A percentile compares a stretch with the other conserved stretches of the same genome.
phyloP scores from a whole-genome alignment of 64 coral and sea anemone genomes.

The Anthopleura sola region DNA sequence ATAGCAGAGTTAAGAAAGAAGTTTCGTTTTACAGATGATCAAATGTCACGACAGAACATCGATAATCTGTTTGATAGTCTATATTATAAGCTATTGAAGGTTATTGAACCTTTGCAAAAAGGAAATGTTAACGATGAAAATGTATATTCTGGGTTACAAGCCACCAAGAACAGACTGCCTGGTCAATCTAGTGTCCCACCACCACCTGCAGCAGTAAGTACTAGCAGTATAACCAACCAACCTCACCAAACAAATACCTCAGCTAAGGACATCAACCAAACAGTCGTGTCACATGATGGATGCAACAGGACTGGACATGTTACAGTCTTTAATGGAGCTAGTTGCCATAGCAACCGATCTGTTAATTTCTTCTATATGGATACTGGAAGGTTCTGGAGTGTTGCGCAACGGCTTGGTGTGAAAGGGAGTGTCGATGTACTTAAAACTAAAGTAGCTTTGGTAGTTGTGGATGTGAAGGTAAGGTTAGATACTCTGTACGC shows the following conservation, averaged over 20 bases:
- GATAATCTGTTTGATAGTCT: conserved; percentile 6
- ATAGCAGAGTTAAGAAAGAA: neutral
- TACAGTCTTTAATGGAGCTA: conserved; percentile 56
- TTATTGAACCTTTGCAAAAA: neutral
- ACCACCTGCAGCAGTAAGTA: conserved; percentile 6
- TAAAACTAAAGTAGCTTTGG: conserved; percentile 47
- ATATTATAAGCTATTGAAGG: neutral
- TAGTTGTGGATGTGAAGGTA: conserved; percentile 89
- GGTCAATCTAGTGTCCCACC: neutral
- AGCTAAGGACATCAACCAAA: neutral
- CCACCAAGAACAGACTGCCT: neutral
- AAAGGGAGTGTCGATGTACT: neutral
- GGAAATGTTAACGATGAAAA: neutral
- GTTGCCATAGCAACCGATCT: conserved; percentile 89
- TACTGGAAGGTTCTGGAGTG: conserved; percentile 72
- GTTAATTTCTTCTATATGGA: conserved; percentile 94
- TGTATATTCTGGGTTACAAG: neutral
- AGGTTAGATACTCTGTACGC: neutral
- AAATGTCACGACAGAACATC: neutral
- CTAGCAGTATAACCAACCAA: neutral
- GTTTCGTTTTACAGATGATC: conserved; percentile 25
- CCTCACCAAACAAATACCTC: neutral
- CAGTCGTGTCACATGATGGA: neutral
- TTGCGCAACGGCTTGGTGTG: conserved; percentile 80
- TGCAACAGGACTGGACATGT: conserved; percentile 63